phyloP scores from a whole-genome alignment of 2,797 vertebrate species.

The Karalla daura region DNA sequence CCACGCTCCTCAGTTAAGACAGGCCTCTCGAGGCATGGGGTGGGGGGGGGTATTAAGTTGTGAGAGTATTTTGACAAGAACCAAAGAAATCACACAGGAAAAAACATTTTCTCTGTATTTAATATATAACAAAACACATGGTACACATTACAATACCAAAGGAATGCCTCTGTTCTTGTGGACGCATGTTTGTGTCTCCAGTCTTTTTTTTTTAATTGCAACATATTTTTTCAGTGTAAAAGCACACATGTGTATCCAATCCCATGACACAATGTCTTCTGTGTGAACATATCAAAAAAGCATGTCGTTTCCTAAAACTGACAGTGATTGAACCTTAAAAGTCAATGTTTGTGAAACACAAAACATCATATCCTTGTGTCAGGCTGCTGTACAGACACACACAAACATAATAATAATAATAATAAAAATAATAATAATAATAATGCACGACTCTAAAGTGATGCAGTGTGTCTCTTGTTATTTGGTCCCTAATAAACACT shows the following conservation, averaged over 20 bases:
- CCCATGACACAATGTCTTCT: conserved; percentile 47
- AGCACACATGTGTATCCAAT: conserved; percentile 59
- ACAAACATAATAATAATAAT: too few species aligned
- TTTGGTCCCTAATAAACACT: conserved; percentile 62
- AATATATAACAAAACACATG: conserved; percentile 74
- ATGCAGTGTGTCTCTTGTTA: conserved; percentile 26
- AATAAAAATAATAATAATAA: too few species aligned
- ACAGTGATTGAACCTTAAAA: conserved; percentile 48
- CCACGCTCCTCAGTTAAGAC: conserved; percentile 19
- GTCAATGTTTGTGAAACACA: conserved; percentile 43
- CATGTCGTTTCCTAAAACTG: conserved; percentile 38
- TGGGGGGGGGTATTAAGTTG: conserved; percentile 5
- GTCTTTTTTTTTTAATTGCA: conserved; percentile 48
- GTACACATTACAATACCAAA: conserved; percentile 64
- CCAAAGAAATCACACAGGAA: conserved; percentile 41
- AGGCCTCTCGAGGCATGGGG: background rate
- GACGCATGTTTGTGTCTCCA: conserved; percentile 53
- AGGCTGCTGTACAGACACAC: background rate
- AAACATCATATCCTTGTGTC: conserved; percentile 35
- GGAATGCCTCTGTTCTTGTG: conserved; percentile 68
- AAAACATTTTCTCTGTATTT: conserved; percentile 63
- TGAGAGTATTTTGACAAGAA: conserved; percentile 45
- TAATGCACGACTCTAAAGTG: conserved; percentile 21
- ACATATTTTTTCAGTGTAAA: conserved; percentile 62
- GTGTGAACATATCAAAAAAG: conserved; percentile 48